Conservation (phyloP, 1,140 invertebrate genomes). For the Vollenhovia emeryi region DNA sequence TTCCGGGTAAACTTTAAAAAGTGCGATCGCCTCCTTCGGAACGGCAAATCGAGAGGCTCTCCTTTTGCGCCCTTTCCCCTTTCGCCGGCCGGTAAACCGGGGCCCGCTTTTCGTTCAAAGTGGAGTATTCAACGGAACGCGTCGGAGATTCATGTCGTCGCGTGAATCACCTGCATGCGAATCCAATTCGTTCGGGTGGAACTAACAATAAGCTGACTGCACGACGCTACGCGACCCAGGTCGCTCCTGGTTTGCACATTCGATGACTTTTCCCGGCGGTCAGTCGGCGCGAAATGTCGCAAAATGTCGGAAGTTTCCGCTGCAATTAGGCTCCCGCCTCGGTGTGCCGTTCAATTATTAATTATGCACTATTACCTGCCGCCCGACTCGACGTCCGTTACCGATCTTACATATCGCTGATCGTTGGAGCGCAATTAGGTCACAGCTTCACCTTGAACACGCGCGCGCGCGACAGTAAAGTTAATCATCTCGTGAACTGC, state of each 20-base stretch:
- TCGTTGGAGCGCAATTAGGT: constrained; percentile 46
- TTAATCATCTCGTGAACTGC: constrained; percentile 55
- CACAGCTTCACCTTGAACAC: constrained; percentile 35
- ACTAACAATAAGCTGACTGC: no score
- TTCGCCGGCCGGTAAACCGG: not conserved
- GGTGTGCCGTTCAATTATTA: constrained; percentile 42
- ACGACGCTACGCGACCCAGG: not conserved
- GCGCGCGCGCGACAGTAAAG: constrained; percentile 30
- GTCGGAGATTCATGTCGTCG: constrained; percentile 33
- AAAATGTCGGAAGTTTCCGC: not conserved
- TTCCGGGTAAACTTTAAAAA: constrained; percentile 56
- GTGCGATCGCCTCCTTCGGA: constrained; percentile 6
- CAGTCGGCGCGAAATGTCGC: no score
- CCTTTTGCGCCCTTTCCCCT: not conserved
- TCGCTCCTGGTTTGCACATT: not conserved
- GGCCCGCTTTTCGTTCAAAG: not conserved
- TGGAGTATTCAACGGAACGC: constrained; percentile 7
- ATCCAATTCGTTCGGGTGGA: no score
- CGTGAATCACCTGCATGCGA: constrained; percentile 3
- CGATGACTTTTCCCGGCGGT: not conserved
- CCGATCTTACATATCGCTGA: constrained; percentile 23
- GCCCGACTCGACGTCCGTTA: constrained; percentile 2
- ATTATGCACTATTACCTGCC: constrained; percentile 17
- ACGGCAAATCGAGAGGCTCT: not conserved
- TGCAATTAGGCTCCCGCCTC: constrained; percentile 33